Evolutionary conservation across 2,113 vertebrate genomes (phyloP), one percentile per base, ranked within the genome.

Genomic region (Eptesicus fuscus): DNA sequence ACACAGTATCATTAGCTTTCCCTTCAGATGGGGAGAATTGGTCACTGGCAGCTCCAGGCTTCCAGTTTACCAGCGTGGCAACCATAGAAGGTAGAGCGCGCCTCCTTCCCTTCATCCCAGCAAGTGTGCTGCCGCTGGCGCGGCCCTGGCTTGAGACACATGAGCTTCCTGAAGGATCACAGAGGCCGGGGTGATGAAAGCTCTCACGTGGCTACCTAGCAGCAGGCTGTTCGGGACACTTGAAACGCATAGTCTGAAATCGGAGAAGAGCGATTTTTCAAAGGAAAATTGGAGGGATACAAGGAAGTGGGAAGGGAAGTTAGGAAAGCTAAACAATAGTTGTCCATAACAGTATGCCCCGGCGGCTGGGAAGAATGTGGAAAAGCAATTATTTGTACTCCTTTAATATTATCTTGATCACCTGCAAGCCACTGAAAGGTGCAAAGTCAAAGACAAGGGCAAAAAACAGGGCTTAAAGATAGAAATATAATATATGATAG

Each of bases 361-460:
- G 94, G 59, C 2, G 49, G 70, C 49, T 9, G 25, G 59, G 18
- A 71, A 63, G 71, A 88, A 77, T 40, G 22, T 65, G 37, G 47
- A 69, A 90, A 71, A 80, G 22, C 40, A 61, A 4, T 47, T 17
- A 69, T 82, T 77, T 79, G 37, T 14, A 16, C 3, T 84, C n/a
- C 40, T 77, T 90, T 85, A 70, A 25, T 78, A 73, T 88, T 71
- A 37, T 83, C 49, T 88, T 35, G 32, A 74, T 89, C n/a, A 18
- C 70, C 25, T 25, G 5, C 20, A 74, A 93, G 25, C 4, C 28
- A 44, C 23, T 17, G 37, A 73, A 73, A 42, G 32, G 25, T 79
- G 3, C 16, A 40, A 51, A 91, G 44, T 82, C 40, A 86, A 83
- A 95, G 44, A 49, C 35, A 70, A 76, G 51, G 59, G 11, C n/a